Base-by-base conservation (phyloP, 2,888 invertebrate species). In the Eilema griseolum region DNA sequence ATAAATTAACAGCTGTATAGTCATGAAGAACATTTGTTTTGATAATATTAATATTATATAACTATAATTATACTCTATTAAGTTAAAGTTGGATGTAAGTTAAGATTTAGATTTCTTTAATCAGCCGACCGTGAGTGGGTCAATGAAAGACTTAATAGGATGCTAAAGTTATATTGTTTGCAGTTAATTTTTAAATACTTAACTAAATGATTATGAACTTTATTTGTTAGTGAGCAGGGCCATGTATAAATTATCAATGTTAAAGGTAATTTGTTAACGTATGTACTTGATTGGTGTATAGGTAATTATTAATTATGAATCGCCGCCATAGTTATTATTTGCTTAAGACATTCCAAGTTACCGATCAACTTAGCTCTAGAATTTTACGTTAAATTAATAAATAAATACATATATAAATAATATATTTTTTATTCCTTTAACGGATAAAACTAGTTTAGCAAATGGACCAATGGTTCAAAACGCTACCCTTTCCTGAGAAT, bases 101-200 rank as follows among this genome's bases (percentile, higher is more conserved):
- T n/a, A 10, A 52, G 52, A 52, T 52, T 7, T 64, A 26, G 37
- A 41, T 63, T 64, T 52, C 52, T 64, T 52, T 63, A 41, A 24
- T 65, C 28, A 65, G 26, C 56, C 56, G 31, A 65, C 65, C 56
- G 65, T 65, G 57, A 67, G 28, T 41, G 60, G 37, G 28, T 28
- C 59, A 59, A 59, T 26, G 26, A 24, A 16, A 59, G 16, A 26
- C 0, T 26, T 26, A 28, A 59, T 59, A 59, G 24, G n/a, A n/a
- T n/a, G 59, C 59, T 59, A 7, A 28, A 59, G 0, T 26, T 28
- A 24, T 57, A 24, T 57, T 57, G 3, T 24, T 57, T 57, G 52
- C 52, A n/a, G 52, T 52, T 10, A 52, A 20, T n/a, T 52, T n/a
- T 52, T n/a, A n/a, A n/a, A 52, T 59, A 57, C 24, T 57, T 57